Percentiles rank a stretch among this genome's conserved stretches.
Evolutionary conservation across 2,888 invertebrate genomes (phyloP).

Genomic region (Disparrhopalites patrizii): DNA sequence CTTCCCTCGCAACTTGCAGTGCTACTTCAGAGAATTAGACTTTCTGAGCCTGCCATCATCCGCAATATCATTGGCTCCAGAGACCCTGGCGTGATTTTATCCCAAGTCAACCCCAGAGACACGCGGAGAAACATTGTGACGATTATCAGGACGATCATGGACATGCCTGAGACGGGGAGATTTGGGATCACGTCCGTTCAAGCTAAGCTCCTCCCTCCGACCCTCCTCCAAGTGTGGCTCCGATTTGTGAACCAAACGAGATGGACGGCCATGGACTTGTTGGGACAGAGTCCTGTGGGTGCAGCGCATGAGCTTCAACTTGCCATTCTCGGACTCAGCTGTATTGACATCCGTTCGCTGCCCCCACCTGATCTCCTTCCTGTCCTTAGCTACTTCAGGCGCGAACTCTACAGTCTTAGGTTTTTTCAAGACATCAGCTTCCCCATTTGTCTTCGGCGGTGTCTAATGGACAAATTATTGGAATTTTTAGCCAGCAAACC

Average conservation of each 20-base stretch:
- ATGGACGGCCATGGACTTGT: constrained; percentile 42
- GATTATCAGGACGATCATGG: constrained; percentile 43
- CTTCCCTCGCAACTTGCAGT: constrained; percentile 43
- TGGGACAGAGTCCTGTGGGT: constrained; percentile 43
- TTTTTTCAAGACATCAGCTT: constrained; percentile 32
- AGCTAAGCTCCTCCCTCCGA: constrained; percentile 39
- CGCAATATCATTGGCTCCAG: constrained; percentile 35
- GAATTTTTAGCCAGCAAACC: constrained; percentile 36
- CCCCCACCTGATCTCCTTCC: constrained; percentile 37
- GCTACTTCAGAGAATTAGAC: constrained; percentile 37
- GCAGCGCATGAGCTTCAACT: constrained; percentile 36
- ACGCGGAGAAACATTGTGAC: constrained; percentile 37
- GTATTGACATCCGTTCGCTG: constrained; percentile 38
- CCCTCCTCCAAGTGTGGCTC: constrained; percentile 40
- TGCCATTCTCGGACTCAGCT: constrained; percentile 43
- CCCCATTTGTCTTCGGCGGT: constrained; percentile 38
- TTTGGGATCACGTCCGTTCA: constrained; percentile 38
- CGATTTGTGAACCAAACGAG: constrained; percentile 32
- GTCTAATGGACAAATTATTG: constrained; percentile 39
- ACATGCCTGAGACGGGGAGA: constrained; percentile 42
- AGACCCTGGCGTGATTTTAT: constrained; percentile 37
- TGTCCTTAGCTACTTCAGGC: constrained; percentile 36
- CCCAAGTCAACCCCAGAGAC: constrained; percentile 35
- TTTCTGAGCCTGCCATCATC: constrained; percentile 37
- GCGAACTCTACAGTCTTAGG: constrained; percentile 36